A percentile compares a stretch with the other conserved stretches of the same genome.
Conservation (phyloP, 2,888 invertebrate species). For the Tipula vernalis region DNA sequence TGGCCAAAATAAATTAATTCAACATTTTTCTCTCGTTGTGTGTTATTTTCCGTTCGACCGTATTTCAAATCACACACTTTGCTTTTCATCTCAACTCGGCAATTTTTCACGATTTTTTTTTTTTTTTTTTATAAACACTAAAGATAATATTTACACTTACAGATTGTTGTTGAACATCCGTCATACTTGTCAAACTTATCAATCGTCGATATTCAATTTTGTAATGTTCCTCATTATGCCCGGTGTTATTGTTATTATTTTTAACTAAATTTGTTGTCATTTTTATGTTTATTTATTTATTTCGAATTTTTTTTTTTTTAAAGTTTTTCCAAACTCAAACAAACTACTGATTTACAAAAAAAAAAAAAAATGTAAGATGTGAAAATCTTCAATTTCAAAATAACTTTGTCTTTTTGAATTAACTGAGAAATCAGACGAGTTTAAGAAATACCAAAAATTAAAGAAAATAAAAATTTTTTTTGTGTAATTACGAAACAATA, state of each 20-base stretch:
- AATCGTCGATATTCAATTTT: constrained; percentile 56
- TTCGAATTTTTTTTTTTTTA: neutral
- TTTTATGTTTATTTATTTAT: neutral
- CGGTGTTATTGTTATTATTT: neutral
- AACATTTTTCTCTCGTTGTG: neutral
- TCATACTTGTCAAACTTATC: constrained; percentile 52
- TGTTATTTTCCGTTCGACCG: neutral
- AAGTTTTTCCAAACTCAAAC: neutral
- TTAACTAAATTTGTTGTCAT: neutral
- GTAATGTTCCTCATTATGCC: constrained; percentile 31
- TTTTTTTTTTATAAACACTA: neutral
- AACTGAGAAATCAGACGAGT: neutral
- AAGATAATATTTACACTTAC: constrained; percentile 44
- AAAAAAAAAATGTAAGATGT: neutral
- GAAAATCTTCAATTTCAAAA: neutral
- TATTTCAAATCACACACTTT: neutral
- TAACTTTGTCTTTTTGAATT: neutral
- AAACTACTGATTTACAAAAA: neutral
- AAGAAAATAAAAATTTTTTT: neutral
- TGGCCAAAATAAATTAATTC: neutral
- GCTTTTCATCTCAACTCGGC: neutral
- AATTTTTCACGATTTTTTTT: neutral
- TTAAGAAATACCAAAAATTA: neutral
- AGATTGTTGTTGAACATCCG: constrained; percentile 52
- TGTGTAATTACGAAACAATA: constrained; percentile 4